Evolutionary conservation across 30 jellyfish, hydroid and myxozoan species (phyloP), one percentile per base, ranked within the genome.

Genomic region (Mastigias papua): DNA sequence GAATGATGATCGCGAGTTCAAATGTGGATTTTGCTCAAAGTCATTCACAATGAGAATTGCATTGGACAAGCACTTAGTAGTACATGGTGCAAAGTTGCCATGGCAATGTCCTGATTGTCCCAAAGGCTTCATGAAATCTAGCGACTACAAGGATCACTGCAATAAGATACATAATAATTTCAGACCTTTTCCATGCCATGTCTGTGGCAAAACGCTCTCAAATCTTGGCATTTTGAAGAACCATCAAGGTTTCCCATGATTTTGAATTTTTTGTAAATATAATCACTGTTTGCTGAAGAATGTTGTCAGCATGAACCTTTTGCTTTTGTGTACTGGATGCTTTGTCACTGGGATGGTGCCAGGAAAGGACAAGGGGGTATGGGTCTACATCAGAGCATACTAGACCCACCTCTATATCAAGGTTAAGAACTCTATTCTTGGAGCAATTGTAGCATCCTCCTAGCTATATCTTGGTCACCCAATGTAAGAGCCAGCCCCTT

Each of bases 141-240:
- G 87, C 48, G 87, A 89, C 19, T 89, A 77, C 76, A 89, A 89
- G 73, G 91, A 89, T 10, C 97, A 89, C 64, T 77, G 97, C 74
- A 78, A 73, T 54, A 89, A 67, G 51, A 85, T 20, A 6, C 92
- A 80, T 73, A 78, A 76, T 20, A 76, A 89, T 66, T 73, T 29
- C 69, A 49, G 86, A 26, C 97, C 97, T 1, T 89, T 89, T 73
- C 89, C 89, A 7, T 89, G 97, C 84, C 93, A 65, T 3, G 64
- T 71, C 29, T 89, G 97, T 51, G 97, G 97, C 19, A 89, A 89
- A 66, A 48, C 81, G 49, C 87, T 89, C 21, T 80, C 97, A 48
- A 81, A 81, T 32, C 87, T 73, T 26, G 97, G 91, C 19, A 80
- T 89, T 26, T 68, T 89, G 57, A 81, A 87, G 35, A 89, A 70